These are phyloP conservation scores for Caenorhabditis elegans DNA, from an alignment of 1,140 invertebrate genomes.

Conservation along the genomic window DNA sequence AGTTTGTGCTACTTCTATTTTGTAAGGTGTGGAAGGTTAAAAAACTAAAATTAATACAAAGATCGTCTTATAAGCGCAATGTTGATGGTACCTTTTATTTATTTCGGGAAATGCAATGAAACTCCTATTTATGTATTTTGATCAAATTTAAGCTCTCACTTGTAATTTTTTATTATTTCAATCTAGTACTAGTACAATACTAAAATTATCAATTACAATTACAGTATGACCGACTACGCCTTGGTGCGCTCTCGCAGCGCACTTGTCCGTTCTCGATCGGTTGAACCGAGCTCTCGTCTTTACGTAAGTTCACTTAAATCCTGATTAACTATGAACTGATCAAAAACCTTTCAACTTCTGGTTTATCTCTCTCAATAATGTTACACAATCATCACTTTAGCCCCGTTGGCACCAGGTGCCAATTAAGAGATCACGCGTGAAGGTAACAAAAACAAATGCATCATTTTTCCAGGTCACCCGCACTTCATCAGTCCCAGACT, in stretches of 20 bases:
- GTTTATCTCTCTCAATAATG: background rate
- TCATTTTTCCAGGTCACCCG: constrained; percentile 40
- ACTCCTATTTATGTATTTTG: too few relatives aligned
- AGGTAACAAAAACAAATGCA: constrained; percentile 5
- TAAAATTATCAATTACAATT: too few relatives aligned
- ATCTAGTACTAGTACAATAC: too few relatives aligned
- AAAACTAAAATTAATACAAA: too few relatives aligned
- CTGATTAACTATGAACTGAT: background rate
- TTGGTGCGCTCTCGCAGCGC: constrained; percentile 40
- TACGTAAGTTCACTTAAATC: background rate
- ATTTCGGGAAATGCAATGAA: too few relatives aligned
- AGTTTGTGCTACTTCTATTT: too few relatives aligned
- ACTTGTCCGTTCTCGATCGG: background rate
- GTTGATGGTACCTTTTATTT: too few relatives aligned
- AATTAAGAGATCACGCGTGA: background rate
- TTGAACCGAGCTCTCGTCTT: background rate
- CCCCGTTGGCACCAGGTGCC: background rate
- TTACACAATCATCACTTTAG: background rate
- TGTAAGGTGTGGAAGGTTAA: too few relatives aligned
- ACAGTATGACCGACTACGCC: constrained; percentile 44
- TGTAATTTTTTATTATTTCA: too few relatives aligned
- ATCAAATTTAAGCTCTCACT: too few relatives aligned
- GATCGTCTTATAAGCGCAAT: too few relatives aligned
- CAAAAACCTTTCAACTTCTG: background rate
- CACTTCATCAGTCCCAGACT: constrained; percentile 47